Conservation (phyloP, 2,113 vertebrate genomes). For the Cnemophilus loriae region DNA sequence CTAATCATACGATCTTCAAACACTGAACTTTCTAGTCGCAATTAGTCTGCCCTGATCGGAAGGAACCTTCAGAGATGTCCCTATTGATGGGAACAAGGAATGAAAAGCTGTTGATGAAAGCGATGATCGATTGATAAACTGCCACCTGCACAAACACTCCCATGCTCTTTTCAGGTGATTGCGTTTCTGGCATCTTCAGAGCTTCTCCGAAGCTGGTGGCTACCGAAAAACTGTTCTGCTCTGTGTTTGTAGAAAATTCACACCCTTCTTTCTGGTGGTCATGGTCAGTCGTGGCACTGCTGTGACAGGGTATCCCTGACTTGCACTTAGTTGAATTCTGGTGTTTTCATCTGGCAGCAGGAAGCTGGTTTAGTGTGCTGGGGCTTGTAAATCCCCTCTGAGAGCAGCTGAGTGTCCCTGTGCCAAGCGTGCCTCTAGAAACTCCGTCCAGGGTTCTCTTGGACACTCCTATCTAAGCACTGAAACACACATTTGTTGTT, state of each 20-base stretch:
- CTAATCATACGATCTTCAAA: constrained; percentile 70
- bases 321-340: background rate
- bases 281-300: background rate
- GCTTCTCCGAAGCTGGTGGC: background rate
- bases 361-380: background rate
- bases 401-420: background rate
- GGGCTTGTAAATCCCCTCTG: background rate
- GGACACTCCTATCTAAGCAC: background rate
- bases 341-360: background rate
- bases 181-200: background rate
- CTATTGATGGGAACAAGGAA: constrained; percentile 32
- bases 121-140: constrained; percentile 25
- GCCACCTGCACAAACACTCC: background rate
- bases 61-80: constrained; percentile 1
- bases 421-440: background rate
- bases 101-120: constrained; percentile 32
- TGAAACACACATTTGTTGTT: background rate
- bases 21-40: constrained; percentile 51
- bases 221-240: background rate
- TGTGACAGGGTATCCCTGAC: background rate
- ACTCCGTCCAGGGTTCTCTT: background rate
- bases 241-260: background rate
- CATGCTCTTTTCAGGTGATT: background rate
- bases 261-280: background rate
- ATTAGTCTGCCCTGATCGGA: constrained; percentile 47